Evolutionary conservation across 2,113 vertebrate species (phyloP), one percentile per base, ranked within the genome.

Genomic region (Ursus arctos): DNA sequence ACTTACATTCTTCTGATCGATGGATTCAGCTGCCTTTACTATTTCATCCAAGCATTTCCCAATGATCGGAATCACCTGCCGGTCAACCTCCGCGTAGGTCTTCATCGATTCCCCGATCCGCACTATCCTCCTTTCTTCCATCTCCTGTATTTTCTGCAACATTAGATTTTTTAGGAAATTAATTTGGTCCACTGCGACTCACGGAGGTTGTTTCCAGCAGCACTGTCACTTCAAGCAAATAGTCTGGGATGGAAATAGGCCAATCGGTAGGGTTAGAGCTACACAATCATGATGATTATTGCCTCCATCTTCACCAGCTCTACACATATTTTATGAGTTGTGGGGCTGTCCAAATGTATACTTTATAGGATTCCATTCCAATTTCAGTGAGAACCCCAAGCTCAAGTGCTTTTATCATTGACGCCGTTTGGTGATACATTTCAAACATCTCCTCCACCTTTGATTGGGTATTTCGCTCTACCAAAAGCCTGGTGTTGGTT

Each of bases 41-140:
- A 99, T 99, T 51, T 99, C 99, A 53, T 99, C 99, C 96, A 99
- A 98, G 98, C 99, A 99, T 90, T 99, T 99, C 15, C 99, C 99
- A 13, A 99, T 99, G 96, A 99, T 99, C 0, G 99, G 99, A 71
- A 99, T 98, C 97, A 99, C 99, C 31, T 99, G 99, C 43, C 99
- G 99, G 96, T 99, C 99, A 0, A 99, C 99, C 2, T 99, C 99
- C 0, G 99, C 99, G 0, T 99, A 99, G 0, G 99, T 99, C 98
- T 99, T 99, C 99, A 99, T 99, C 79, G 99, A 99, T n/a, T 99
- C 99, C 0, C 99, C 99, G 69, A 99, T 79, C 93, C 99, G 98
- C 90, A 99, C 98, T 0, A 99, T 99, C 96, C 99, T 98, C 96
- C 95, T 99, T 96, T 99, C 99, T 97, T 99, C 99, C 99, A 99